phyloP scores from a whole-genome alignment of 1,140 invertebrate genomes.

The Gryon sp. region DNA sequence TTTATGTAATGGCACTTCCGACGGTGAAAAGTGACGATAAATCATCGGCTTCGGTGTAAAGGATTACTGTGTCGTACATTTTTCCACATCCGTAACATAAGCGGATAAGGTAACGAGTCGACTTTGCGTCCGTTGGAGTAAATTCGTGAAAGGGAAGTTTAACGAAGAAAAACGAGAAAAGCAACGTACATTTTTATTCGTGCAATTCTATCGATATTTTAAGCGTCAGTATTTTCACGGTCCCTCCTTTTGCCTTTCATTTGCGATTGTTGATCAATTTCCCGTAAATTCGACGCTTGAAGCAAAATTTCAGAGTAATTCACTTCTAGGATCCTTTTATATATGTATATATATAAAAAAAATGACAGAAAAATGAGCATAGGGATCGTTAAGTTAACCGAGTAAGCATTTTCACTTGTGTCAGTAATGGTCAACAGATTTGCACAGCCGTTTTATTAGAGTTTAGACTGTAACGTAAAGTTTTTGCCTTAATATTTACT shows the following conservation, averaged over 20 bases:
- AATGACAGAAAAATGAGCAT: too few relatives aligned
- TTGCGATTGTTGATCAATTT: constrained; percentile 42
- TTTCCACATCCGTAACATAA: constrained; percentile 64
- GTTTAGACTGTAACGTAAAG: too few relatives aligned
- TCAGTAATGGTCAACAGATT: too few relatives aligned
- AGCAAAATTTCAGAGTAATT: too few relatives aligned
- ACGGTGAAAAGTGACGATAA: constrained; percentile 65
- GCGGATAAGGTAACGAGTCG: constrained; percentile 66
- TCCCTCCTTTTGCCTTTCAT: constrained; percentile 18
- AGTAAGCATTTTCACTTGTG: too few relatives aligned
- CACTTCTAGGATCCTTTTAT: too few relatives aligned
- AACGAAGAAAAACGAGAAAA: constrained; percentile 66
- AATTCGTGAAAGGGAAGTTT: constrained; percentile 64
- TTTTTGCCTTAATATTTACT: too few relatives aligned
- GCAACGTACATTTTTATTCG: constrained; percentile 50
- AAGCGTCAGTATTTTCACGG: constrained; percentile 25
- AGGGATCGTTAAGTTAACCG: too few relatives aligned
- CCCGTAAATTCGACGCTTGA: too few relatives aligned
- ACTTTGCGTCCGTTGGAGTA: constrained; percentile 62
- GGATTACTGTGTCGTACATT: constrained; percentile 63
- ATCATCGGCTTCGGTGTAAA: constrained; percentile 64
- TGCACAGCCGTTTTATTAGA: too few relatives aligned
- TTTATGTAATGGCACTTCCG: constrained; percentile 65
- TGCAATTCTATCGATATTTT: constrained; percentile 55
- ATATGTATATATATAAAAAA: too few relatives aligned